phyloP scores from a whole-genome alignment of 2,113 vertebrate genomes.

The Podarcis raffonei region DNA sequence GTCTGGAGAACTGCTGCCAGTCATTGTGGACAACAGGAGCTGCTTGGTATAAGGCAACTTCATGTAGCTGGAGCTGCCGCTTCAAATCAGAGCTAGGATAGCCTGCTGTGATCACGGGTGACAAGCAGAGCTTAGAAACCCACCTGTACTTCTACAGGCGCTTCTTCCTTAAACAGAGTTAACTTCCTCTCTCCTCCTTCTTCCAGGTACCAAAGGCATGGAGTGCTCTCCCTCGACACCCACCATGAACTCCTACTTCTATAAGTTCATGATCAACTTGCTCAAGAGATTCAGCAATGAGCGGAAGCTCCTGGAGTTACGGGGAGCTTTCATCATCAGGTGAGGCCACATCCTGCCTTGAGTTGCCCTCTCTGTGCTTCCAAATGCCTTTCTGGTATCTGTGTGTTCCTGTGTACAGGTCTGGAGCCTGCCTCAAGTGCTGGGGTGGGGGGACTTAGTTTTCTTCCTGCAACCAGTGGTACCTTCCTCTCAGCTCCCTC shows the following conservation, averaged over 20 bases:
- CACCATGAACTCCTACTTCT: conserved; percentile 99
- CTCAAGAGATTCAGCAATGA: conserved; percentile 94
- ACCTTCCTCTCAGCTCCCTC: no score
- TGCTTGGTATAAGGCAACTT: no score
- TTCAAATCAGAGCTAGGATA: no score
- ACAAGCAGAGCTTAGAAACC: background rate
- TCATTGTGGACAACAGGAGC: no score
- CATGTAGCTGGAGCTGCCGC: no score
- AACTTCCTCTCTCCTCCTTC: conserved; percentile 5
- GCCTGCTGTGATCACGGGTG: no score
- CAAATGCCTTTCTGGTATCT: background rate
- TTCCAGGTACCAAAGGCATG: conserved; percentile 77
- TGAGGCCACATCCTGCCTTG: conserved; percentile 46
- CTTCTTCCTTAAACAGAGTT: background rate
- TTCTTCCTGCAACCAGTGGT: no score
- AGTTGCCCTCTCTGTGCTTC: background rate
- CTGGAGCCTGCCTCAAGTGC: background rate
- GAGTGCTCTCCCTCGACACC: conserved; percentile 94
- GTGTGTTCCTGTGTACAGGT: background rate
- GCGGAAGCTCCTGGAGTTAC: conserved; percentile 89
- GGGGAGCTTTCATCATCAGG: conserved; percentile 97
- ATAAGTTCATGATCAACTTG: conserved; percentile 99
- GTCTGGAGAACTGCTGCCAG: no score
- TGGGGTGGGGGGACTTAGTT: background rate
- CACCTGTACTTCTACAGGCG: background rate